Evolutionary conservation across 1,140 invertebrate genomes (phyloP), one percentile per base, ranked within the genome.

Genomic region (Hylyphantes graminicola): DNA sequence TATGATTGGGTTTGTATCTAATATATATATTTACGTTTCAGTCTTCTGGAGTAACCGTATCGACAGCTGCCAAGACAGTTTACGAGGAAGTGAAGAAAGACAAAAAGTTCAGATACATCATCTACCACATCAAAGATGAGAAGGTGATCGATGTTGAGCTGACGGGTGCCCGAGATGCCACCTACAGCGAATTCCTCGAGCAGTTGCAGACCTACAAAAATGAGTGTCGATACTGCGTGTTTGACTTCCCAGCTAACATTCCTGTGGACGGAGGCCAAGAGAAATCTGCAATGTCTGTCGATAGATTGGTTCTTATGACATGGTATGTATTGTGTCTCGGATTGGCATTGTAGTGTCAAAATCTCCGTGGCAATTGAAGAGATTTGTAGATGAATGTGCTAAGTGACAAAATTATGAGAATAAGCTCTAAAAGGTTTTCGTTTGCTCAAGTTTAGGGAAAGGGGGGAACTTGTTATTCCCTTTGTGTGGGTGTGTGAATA

Each of bases 21-120:
- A 64, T 19, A 1, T 59, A 87, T 87, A 80, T 86, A 83, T n/a
- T 88, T 85, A n/a, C n/a, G n/a, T n/a, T 92, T 86, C 90, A 97
- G 96, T 96, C 96, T 92, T 97, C 96, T 89, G 96, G 96, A 90
- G 96, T 97, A 87, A 97, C 96, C 90, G 96, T 98, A 83, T 95
- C 96, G 87, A 96, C 97, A 92, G 94, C 94, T 86, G 97, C 96
- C 91, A 97, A 97, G 92, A 96, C 94, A 72, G 96, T 95, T 87
- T 97, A 97, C 91, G 96, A 97, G 90, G 96, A 97, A 92, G 97
- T 98, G 87, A 98, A 98, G 92, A 97, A 97, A 92, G 96, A 97
- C 90, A 97, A 97, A 92, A 97, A 97, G 89, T 95, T 97, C 92
- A 95, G 96, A 89, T 98, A 97, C 92, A 96, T 97, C 75, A 96